Percentiles rank a stretch among this genome's conserved stretches.
These are phyloP conservation scores for Heliconius hortense DNA, from an alignment of 2,888 invertebrate genomes.

Conservation along the genomic window DNA sequence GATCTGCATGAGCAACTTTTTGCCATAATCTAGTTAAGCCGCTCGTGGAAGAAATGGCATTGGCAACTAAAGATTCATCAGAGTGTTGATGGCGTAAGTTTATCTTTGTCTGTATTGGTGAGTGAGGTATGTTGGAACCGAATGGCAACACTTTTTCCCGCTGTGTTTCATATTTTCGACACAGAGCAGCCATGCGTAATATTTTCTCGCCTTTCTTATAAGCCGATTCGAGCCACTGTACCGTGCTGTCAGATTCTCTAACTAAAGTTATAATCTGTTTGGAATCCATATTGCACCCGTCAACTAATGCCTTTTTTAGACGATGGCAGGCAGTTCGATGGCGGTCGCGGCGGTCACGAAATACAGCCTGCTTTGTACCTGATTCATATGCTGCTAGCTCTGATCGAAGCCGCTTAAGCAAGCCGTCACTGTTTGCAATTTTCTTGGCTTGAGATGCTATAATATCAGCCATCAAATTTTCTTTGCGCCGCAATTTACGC, in stretches of 20 bases:
- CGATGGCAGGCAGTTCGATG: conserved; percentile 64
- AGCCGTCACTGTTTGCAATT: conserved; percentile 66
- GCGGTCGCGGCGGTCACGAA: conserved; percentile 68
- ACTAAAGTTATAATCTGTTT: conserved; percentile 61
- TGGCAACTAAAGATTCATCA: conserved; percentile 62
- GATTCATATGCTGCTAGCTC: conserved; percentile 72
- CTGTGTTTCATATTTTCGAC: conserved; percentile 81
- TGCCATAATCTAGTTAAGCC: conserved; percentile 72
- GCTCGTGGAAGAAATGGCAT: conserved; percentile 61
- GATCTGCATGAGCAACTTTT: conserved; percentile 67
- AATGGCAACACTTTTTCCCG: conserved; percentile 76
- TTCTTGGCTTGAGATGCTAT: conserved; percentile 71
- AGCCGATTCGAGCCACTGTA: conserved; percentile 67
- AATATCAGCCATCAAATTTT: conserved; percentile 72
- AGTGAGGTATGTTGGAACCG: conserved; percentile 55
- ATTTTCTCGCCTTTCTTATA: conserved; percentile 77
- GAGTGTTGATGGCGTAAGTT: conserved; percentile 54
- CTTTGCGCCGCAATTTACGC: conserved; percentile 67
- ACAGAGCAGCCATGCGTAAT: conserved; percentile 74
- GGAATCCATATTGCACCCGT: conserved; percentile 59
- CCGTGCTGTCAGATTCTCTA: conserved; percentile 61
- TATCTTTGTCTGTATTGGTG: conserved; percentile 53
- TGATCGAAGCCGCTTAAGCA: conserved; percentile 61
- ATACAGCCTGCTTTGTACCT: conserved; percentile 71
- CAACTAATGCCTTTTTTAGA: conserved; percentile 58